Conservation (phyloP, 2,888 invertebrate species). For the Mamestra brassicae region DNA sequence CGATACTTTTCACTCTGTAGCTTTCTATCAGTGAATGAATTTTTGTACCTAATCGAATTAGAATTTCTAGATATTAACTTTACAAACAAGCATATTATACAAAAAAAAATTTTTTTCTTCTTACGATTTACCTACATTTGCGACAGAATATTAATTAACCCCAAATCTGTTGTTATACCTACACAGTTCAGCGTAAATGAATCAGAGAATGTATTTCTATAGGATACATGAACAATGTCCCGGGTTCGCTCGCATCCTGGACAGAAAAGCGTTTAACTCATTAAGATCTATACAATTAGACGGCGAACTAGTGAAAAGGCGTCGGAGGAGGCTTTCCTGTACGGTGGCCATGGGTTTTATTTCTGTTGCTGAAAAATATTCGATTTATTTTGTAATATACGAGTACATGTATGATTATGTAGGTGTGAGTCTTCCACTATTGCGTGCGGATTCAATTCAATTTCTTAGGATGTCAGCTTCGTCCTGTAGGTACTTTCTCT, state of each 20-base stretch:
- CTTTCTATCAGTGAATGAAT: no score
- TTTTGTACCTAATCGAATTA: no score
- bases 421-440: no score
- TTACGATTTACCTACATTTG: neutral
- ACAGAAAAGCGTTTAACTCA: slow-evolving; percentile 76
- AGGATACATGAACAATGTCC: slow-evolving; percentile 27
- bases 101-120: neutral
- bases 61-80: no score
- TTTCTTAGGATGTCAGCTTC: no score
- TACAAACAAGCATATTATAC: neutral
- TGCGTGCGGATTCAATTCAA: no score
- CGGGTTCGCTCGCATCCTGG: slow-evolving; percentile 52
- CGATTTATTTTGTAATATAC: neutral
- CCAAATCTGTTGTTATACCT: neutral
- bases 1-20: no score
- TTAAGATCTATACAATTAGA: slow-evolving; percentile 77
- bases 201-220: slow-evolving; percentile 21
- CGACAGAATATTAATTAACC: neutral
- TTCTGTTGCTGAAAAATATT: slow-evolving; percentile 2
- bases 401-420: no score
- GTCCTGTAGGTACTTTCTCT: no score
- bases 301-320: slow-evolving; percentile 67
- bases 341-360: slow-evolving; percentile 66
- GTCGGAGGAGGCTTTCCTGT: slow-evolving; percentile 66
- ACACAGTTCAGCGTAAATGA: slow-evolving; percentile 2